Conservation (phyloP, 2,888 invertebrate species). For the Drosophila peninsularis region DNA sequence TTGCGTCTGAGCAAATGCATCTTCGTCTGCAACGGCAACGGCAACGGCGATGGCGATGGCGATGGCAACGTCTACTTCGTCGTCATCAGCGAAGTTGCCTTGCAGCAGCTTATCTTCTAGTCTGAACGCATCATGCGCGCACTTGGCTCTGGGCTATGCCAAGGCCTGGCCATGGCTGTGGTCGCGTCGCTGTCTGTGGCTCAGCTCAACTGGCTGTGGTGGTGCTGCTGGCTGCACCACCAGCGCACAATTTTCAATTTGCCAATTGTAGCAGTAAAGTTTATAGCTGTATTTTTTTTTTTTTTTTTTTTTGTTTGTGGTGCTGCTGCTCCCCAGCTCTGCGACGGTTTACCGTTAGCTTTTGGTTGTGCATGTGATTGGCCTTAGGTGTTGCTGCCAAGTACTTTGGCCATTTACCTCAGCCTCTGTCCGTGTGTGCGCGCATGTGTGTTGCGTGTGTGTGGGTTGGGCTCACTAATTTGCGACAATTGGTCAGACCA, state of each 20-base stretch:
- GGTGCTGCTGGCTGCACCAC: conserved; percentile 33
- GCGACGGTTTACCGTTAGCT: conserved; percentile 61
- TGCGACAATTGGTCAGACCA: conserved; percentile 77
- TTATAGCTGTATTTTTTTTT: conserved; percentile 63
- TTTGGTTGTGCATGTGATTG: conserved; percentile 67
- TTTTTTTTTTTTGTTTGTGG: conserved; percentile 4
- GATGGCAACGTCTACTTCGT: neutral
- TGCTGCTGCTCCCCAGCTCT: conserved; percentile 2
- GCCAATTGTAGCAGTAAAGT: conserved; percentile 81
- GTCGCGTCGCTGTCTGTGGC: conserved; percentile 12
- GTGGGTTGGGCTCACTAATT: conserved; percentile 66
- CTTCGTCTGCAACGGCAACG: conserved; percentile 52
- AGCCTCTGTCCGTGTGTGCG: neutral
- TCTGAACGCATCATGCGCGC: conserved; percentile 58
- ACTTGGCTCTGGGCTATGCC: conserved; percentile 62
- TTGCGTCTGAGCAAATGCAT: conserved; percentile 62
- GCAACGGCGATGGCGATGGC: conserved; percentile 13
- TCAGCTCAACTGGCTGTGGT: conserved; percentile 24
- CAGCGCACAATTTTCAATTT: conserved; percentile 79
- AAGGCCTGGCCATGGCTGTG: conserved; percentile 41
- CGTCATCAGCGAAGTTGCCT: conserved; percentile 5
- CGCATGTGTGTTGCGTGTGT: conserved; percentile 29
- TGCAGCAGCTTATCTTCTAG: conserved; percentile 68
- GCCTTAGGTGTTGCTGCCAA: conserved; percentile 69
- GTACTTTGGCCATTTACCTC: conserved; percentile 53